phyloP scores from a whole-genome alignment of 2,113 vertebrate genomes.

The Alectura lathami region DNA sequence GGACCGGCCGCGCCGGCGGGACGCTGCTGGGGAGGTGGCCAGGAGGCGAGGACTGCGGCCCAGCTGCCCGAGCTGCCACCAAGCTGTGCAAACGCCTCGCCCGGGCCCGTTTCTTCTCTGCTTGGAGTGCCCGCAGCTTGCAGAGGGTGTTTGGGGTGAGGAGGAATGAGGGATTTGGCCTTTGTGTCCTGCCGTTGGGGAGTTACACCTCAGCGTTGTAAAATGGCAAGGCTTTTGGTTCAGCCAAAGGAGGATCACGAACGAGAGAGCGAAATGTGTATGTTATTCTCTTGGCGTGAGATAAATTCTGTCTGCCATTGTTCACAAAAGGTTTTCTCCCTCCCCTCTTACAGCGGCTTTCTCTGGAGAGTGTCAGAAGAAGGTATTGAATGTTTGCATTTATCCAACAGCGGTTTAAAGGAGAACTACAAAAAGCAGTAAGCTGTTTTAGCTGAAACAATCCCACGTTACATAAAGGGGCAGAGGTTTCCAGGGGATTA shows the following conservation, averaged over 20 bases:
- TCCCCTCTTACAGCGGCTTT: background rate
- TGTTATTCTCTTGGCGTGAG: fast-evolving
- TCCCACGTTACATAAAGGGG: slow-evolving; percentile 48
- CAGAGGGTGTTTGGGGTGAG: background rate
- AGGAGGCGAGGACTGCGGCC: background rate
- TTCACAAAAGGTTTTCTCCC: background rate
- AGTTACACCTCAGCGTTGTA: background rate
- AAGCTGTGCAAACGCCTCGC: fast-evolving
- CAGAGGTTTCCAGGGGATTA: slow-evolving; percentile 20
- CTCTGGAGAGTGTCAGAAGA: background rate
- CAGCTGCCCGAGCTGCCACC: background rate
- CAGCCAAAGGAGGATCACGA: background rate
- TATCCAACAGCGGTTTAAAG: slow-evolving; percentile 24
- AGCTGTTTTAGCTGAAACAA: slow-evolving; percentile 50
- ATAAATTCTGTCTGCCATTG: background rate
- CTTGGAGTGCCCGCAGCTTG: background rate
- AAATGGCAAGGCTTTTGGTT: background rate
- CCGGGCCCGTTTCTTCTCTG: background rate
- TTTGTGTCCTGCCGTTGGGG: background rate
- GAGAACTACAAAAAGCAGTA: background rate
- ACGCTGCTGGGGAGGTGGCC: background rate
- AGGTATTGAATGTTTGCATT: background rate
- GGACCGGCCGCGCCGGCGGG: background rate
- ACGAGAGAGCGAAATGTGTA: background rate
- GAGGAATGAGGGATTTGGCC: background rate